Base-by-base conservation (phyloP, 2,113 vertebrate species). In the Zosterops japonicus region DNA sequence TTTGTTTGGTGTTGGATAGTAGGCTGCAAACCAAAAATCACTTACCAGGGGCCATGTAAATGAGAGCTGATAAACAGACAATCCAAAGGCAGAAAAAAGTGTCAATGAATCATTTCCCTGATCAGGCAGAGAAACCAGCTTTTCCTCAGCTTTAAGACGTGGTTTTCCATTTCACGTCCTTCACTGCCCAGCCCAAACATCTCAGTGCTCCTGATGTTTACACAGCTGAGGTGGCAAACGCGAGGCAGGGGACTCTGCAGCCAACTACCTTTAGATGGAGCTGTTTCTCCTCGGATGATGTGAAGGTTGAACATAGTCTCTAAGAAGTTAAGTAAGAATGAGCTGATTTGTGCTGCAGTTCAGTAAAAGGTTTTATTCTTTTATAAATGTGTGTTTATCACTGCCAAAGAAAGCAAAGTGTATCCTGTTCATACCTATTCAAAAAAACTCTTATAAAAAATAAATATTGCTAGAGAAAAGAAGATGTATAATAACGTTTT, bases 261-360 rank as follows among this genome's bases (percentile, higher is more conserved):
- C 14, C 64, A 21, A 70, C 49, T 79, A 63, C 46, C 97, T 96
- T 96, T 97, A 97, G 97, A 83, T 97, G 97, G 96, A 96, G 97
- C 97, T 97, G 82, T 97, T 97, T 93, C 96, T 95, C 97, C 93
- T 97, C n/a, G 35, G 17, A 95, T 94, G 55, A 22, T 63, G 33
- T 18, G 63, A 14, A 68, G n/a, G 33, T 41, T 76, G 42, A 41
- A 39, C 50, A 25, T 25, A 17, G n/a, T 27, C 35, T 67, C 60
- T 69, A 39, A 25, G 57, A 79, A 91, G 25, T 65, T 42, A 27
- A 61, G 18, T 11, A 42, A 76, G 65, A 94, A 60, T 1, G 33
- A 42, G 68, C 41, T 35, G 72, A 79, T 56, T 47, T 46, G 70
- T 92, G 68, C 42, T 77, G 56, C 72, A 68, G 63, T 49, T 63